Evolutionary conservation across 2,888 invertebrate genomes (phyloP).

Genomic region (Fissipunctia ypsillon): DNA sequence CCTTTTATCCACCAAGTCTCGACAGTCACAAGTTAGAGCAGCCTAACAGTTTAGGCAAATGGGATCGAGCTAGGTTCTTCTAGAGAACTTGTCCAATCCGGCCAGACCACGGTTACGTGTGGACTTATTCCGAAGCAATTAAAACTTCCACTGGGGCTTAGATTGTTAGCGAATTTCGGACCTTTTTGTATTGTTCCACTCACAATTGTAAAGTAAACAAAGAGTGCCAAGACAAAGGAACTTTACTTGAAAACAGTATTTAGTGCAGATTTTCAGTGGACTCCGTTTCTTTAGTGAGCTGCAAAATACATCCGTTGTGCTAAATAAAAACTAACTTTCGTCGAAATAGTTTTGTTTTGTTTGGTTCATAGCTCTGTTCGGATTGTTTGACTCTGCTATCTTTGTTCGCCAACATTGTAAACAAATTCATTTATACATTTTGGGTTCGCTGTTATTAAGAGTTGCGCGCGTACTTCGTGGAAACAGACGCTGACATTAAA

Average conservation of each 20-base stretch:
- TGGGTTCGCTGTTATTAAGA: slow-evolving; percentile 45
- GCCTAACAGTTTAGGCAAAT: slow-evolving; percentile 75
- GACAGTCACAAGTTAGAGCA: slow-evolving; percentile 44
- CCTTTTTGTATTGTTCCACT: slow-evolving; percentile 84
- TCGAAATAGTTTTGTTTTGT: slow-evolving; percentile 72
- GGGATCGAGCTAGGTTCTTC: slow-evolving; percentile 69
- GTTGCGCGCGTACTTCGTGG: slow-evolving; percentile 25
- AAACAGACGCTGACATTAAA: slow-evolving; percentile 39
- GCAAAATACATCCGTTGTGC: slow-evolving; percentile 76
- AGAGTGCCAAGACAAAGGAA: slow-evolving; percentile 83
- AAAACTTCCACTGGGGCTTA: slow-evolving; percentile 83
- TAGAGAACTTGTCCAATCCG: slow-evolving; percentile 52
- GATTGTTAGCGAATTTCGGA: slow-evolving; percentile 84
- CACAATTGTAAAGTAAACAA: slow-evolving; percentile 85
- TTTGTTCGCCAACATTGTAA: slow-evolving; percentile 62
- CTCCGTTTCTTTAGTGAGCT: slow-evolving; percentile 73
- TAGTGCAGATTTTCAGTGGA: slow-evolving; percentile 82
- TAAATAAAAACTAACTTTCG: slow-evolving; percentile 78
- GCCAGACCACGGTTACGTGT: slow-evolving; percentile 61
- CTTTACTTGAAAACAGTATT: slow-evolving; percentile 83
- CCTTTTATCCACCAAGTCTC: slow-evolving; percentile 24
- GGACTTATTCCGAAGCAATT: slow-evolving; percentile 86
- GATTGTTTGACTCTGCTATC: slow-evolving; percentile 59
- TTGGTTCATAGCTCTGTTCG: slow-evolving; percentile 60
- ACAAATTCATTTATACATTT: slow-evolving; percentile 65